Evolutionary conservation across 2,113 vertebrate genomes (phyloP).

Genomic region (Plecotus auritus): DNA sequence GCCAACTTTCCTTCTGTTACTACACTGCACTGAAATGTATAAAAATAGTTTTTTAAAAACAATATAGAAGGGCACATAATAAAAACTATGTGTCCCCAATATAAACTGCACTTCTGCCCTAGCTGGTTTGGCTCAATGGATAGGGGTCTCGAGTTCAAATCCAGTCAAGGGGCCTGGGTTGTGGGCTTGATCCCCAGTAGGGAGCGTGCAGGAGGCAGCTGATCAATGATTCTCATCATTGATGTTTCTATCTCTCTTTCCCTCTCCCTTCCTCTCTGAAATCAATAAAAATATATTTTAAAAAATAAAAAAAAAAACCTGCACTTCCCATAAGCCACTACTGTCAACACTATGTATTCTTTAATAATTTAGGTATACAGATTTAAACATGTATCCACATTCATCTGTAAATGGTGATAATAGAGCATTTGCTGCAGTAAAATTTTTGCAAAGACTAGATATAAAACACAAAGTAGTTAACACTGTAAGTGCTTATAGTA

Average conservation of each 20-base stretch:
- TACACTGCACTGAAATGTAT: not conserved
- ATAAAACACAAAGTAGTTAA: not conserved
- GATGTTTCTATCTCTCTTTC: too few species aligned
- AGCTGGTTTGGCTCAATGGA: too few species aligned
- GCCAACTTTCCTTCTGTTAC: not conserved
- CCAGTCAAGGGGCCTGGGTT: too few species aligned
- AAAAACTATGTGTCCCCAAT: not conserved
- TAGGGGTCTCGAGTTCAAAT: too few species aligned
- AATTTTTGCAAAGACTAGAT: not conserved
- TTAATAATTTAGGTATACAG: not conserved
- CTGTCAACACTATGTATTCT: not conserved
- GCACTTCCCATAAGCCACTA: not conserved
- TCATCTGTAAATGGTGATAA: not conserved
- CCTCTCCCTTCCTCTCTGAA: too few species aligned
- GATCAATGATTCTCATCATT: too few species aligned
- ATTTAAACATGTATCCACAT: not conserved
- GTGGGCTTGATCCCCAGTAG: too few species aligned
- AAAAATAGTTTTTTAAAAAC: not conserved
- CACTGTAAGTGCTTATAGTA: not conserved
- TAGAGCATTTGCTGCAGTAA: not conserved
- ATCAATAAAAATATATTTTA: too few species aligned
- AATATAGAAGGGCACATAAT: not conserved
- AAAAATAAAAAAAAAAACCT: too few species aligned
- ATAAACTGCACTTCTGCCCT: not conserved
- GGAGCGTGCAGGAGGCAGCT: too few species aligned